Evolutionary conservation across 2,797 vertebrate genomes (phyloP).

Genomic region (Acanthis flammea): DNA sequence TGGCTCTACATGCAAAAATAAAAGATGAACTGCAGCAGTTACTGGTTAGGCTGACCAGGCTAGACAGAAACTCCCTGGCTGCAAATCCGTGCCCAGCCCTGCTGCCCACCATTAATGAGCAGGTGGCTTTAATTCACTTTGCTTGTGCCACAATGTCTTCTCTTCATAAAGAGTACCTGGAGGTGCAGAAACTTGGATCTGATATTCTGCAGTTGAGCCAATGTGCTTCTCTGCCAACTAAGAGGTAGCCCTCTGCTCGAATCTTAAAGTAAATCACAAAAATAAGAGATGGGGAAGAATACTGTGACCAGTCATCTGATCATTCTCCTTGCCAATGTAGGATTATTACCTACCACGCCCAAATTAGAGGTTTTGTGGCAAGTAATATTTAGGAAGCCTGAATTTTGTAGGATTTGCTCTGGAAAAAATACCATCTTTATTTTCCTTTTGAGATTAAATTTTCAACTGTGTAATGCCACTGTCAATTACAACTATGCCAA

Average conservation of each 20-base stretch:
- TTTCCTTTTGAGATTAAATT: not conserved
- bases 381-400: not conserved
- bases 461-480: not conserved
- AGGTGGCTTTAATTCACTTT: not conserved
- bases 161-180: not conserved
- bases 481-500: rapidly evolving
- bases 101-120: rapidly evolving
- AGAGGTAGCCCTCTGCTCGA: not conserved
- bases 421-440: not conserved
- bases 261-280: not conserved
- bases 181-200: not conserved
- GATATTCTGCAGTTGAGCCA: not conserved
- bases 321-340: not conserved
- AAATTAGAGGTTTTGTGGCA: not conserved
- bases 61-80: not conserved
- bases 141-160: not conserved
- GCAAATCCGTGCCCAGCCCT: not conserved
- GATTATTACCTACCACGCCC: not conserved
- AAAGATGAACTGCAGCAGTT: not conserved
- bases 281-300: not conserved
- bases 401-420: not conserved
- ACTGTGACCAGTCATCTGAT: not conserved
- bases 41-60: rapidly evolving
- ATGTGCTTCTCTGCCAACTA: not conserved
- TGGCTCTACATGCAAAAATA: not conserved